phyloP scores from a whole-genome alignment of 1,140 invertebrate species.

The Bombus waltoni region DNA sequence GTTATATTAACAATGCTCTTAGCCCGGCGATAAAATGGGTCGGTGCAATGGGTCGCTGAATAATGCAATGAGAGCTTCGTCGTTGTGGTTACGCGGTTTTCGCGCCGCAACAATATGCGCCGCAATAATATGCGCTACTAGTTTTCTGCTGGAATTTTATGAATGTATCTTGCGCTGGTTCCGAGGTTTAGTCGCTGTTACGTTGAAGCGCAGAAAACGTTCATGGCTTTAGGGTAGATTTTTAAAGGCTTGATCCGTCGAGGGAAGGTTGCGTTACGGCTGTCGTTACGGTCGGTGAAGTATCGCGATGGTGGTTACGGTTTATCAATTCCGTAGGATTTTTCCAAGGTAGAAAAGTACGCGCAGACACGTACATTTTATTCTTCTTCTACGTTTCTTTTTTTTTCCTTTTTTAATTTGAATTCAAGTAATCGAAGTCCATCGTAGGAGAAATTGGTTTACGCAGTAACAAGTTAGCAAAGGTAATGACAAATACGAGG shows the following conservation, averaged over 20 bases:
- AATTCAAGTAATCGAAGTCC: too few relatives aligned
- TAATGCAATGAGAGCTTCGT: conserved; percentile 3
- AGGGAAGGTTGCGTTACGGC: too few relatives aligned
- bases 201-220: neutral
- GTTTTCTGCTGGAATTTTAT: neutral
- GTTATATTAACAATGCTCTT: neutral
- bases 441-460: too few relatives aligned
- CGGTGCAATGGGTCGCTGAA: neutral
- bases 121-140: neutral
- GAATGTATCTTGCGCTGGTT: neutral
- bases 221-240: neutral
- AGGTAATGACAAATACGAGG: too few relatives aligned
- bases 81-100: neutral
- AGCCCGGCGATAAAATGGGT: neutral
- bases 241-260: neutral
- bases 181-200: neutral
- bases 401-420: too few relatives aligned
- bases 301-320: too few relatives aligned
- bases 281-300: too few relatives aligned
- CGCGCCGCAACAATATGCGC: neutral
- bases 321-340: too few relatives aligned
- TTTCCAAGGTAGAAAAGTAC: too few relatives aligned
- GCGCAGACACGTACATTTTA: too few relatives aligned
- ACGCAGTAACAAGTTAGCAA: too few relatives aligned
- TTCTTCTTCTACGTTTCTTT: too few relatives aligned